Conservation (phyloP, 2,797 vertebrate genomes). For the Merluccius polli region DNA sequence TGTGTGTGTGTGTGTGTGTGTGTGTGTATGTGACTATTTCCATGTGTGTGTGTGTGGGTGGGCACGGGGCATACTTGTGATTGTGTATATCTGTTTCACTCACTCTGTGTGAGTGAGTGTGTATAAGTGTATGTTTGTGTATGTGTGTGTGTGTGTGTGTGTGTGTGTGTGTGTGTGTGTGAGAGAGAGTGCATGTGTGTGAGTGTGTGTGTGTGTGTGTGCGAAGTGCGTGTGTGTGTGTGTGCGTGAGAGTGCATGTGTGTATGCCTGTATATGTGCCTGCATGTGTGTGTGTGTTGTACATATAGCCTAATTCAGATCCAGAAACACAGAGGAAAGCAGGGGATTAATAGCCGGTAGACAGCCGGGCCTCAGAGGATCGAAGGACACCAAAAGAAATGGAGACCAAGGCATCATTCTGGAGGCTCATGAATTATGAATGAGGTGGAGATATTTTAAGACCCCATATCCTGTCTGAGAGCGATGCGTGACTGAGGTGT, state of each 20-base stretch:
- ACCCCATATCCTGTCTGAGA: conserved; percentile 54
- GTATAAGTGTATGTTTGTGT: background rate
- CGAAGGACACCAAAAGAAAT: conserved; percentile 6
- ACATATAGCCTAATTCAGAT: background rate
- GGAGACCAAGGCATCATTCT: conserved; percentile 28
- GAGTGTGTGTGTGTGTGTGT: conserved; percentile 6
- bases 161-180: background rate
- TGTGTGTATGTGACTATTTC: background rate
- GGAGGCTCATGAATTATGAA: conserved; percentile 62
- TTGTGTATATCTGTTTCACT: background rate
- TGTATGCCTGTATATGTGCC: conserved; percentile 13
- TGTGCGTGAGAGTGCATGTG: conserved; percentile 11
- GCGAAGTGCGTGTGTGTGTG: background rate
- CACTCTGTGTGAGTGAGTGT: background rate
- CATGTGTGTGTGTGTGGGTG: background rate
- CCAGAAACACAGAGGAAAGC: background rate
- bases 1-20: background rate
- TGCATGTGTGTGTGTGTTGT: conserved; percentile 15
- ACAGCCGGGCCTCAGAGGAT: background rate
- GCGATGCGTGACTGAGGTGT: conserved; percentile 35
- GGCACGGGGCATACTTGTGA: background rate
- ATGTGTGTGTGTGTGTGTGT: background rate
- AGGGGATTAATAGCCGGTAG: conserved; percentile 8
- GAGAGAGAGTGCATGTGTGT: background rate
- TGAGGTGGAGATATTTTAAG: conserved; percentile 63